Evolutionary conservation across 2,888 invertebrate species (phyloP).

Genomic region (Cheilosia grossa): DNA sequence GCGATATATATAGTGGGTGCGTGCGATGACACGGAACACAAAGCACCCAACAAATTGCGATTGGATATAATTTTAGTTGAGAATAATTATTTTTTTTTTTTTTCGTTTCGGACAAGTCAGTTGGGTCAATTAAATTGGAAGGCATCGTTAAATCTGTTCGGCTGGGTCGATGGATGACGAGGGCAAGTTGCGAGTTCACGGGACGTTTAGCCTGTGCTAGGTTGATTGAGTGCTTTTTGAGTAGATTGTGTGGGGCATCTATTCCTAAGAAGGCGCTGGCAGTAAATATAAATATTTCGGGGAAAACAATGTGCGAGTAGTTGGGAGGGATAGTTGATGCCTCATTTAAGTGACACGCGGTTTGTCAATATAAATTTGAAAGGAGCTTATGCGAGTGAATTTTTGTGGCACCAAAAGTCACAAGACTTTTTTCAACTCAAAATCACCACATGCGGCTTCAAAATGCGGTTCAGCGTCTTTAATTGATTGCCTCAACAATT

Average conservation of each 20-base stretch:
- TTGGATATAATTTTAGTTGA: conserved; percentile 26
- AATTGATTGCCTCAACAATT: no score
- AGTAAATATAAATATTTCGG: not conserved
- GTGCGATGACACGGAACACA: conserved; percentile 14
- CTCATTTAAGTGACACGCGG: no score
- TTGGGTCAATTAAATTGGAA: conserved; percentile 20
- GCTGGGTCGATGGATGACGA: conserved; percentile 8
- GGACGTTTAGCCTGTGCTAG: conserved; percentile 8
- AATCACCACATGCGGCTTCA: no score
- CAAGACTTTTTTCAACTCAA: no score
- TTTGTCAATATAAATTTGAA: no score
- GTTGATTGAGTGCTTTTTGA: conserved; percentile 50
- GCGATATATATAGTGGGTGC: conserved; percentile 14
- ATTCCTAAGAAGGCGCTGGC: not conserved
- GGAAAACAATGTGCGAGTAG: no score
- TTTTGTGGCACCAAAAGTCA: no score
- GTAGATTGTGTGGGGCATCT: not conserved
- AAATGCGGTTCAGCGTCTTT: no score
- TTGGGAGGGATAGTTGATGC: no score
- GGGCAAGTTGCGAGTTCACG: conserved; percentile 13
- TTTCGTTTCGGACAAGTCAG: conserved; percentile 23
- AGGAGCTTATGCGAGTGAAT: no score
- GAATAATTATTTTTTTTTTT: conserved; percentile 5
- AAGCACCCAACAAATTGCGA: conserved; percentile 44
- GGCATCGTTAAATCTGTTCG: conserved; percentile 37